Conservation (phyloP, 2,113 vertebrate genomes). For the Phrynocephalus versicolor region DNA sequence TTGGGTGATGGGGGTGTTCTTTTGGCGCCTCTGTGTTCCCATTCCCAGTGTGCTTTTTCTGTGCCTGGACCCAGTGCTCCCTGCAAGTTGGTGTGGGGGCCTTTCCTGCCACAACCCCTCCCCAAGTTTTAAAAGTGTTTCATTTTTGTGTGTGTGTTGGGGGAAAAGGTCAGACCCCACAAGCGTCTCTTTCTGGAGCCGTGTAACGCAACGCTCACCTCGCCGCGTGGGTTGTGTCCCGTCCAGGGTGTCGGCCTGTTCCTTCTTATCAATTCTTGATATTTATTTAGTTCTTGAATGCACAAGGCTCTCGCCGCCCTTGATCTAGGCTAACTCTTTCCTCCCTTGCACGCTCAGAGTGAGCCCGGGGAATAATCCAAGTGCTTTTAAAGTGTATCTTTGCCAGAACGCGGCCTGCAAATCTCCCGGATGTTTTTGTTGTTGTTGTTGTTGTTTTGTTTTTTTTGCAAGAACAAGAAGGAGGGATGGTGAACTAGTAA, state of each 20-base stretch:
- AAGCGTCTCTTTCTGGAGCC: too few species aligned
- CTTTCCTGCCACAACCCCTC: too few species aligned
- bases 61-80: too few species aligned
- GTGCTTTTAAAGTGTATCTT: not conserved
- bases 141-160: too few species aligned
- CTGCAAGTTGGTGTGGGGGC: not conserved
- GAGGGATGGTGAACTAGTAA: not conserved
- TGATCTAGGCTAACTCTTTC: not conserved
- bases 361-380: not conserved
- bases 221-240: not conserved
- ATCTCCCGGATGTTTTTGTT: too few species aligned
- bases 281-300: constrained; percentile 31
- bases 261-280: constrained; percentile 18
- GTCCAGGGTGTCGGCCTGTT: not conserved
- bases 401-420: not conserved
- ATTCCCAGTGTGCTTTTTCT: too few species aligned
- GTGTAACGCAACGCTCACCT: not conserved
- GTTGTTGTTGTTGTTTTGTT: too few species aligned
- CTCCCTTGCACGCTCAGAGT: not conserved
- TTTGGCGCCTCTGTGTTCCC: too few species aligned
- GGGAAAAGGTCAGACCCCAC: too few species aligned
- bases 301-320: not conserved
- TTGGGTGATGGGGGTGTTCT: too few species aligned
- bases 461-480: too few species aligned
- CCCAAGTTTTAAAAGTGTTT: too few species aligned